Evolutionary conservation across 2,113 vertebrate species (phyloP).

Genomic region (Helogale parvula): DNA sequence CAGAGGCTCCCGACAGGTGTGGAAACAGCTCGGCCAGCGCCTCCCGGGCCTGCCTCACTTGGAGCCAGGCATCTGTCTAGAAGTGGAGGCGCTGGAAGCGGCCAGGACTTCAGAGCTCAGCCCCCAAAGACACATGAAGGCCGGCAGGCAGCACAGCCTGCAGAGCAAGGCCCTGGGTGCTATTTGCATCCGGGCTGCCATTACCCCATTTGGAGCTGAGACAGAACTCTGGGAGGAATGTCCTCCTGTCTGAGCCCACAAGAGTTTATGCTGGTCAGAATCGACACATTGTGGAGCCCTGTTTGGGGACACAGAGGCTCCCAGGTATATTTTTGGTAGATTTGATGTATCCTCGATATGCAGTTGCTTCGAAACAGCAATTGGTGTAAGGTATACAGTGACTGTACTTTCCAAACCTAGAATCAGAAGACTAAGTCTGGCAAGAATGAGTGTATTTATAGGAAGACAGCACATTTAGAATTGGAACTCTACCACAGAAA

Average conservation of each 20-base stretch:
- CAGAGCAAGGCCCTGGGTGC: background rate
- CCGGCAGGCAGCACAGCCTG: background rate
- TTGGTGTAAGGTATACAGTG: conserved; percentile 51
- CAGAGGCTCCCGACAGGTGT: background rate
- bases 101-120: background rate
- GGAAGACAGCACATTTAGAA: background rate
- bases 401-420: conserved; percentile 51
- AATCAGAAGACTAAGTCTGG: conserved; percentile 37
- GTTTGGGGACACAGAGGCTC: conserved; percentile 38
- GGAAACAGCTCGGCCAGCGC: background rate
- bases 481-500: conserved; percentile 1
- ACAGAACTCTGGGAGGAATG: background rate
- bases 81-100: background rate
- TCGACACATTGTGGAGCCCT: conserved; percentile 13
- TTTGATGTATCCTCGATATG: conserved; percentile 40
- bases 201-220: background rate
- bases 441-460: background rate
- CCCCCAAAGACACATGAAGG: background rate
- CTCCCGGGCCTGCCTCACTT: background rate
- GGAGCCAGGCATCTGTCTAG: background rate
- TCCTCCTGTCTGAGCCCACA: background rate
- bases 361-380: conserved; percentile 67
- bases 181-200: background rate
- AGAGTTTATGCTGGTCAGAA: conserved; percentile 61
- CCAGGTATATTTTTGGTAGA: conserved; percentile 60